A percentile compares a stretch with the other conserved stretches of the same genome.
phyloP scores from a whole-genome alignment of 53 echinoderm and acorn worm species.

The Holothuria leucospilota region DNA sequence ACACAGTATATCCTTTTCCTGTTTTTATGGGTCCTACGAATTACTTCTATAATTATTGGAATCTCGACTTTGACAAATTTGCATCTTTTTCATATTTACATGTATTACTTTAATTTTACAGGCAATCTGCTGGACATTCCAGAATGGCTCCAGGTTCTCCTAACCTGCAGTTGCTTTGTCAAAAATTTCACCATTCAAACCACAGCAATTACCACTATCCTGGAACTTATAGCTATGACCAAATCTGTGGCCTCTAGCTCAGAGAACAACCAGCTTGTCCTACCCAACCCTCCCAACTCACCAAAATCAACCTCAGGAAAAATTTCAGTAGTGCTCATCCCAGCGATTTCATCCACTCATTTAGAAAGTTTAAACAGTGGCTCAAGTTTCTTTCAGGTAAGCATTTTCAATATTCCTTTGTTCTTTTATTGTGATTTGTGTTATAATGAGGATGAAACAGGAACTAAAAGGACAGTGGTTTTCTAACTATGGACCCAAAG shows the following conservation, averaged over 20 bases:
- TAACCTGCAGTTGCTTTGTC: conserved; percentile 85
- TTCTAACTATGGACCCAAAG: neutral
- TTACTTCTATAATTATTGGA: too few relatives aligned
- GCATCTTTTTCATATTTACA: too few relatives aligned
- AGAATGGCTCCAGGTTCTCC: conserved; percentile 89
- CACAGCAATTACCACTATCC: conserved; percentile 82
- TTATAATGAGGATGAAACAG: neutral
- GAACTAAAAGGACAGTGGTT: neutral
- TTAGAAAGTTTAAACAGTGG: conserved; percentile 87
- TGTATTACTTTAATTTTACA: neutral
- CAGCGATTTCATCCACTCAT: conserved; percentile 88
- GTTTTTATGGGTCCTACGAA: too few relatives aligned
- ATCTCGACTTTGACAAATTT: too few relatives aligned
- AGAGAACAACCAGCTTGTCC: conserved; percentile 72
- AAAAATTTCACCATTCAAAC: conserved; percentile 83
- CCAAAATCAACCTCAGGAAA: conserved; percentile 81
- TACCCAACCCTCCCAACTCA: conserved; percentile 95
- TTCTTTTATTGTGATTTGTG: neutral
- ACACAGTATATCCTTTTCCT: too few relatives aligned
- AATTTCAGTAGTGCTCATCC: conserved; percentile 92
- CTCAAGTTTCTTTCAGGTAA: conserved; percentile 94
- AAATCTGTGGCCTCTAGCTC: conserved; percentile 83
- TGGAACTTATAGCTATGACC: conserved; percentile 93
- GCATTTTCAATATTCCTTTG: neutral
- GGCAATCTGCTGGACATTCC: conserved; percentile 84